Percentiles rank a stretch among this genome's conserved stretches.
phyloP scores from a whole-genome alignment of 2,113 vertebrate species.

The Petaurus breviceps region DNA sequence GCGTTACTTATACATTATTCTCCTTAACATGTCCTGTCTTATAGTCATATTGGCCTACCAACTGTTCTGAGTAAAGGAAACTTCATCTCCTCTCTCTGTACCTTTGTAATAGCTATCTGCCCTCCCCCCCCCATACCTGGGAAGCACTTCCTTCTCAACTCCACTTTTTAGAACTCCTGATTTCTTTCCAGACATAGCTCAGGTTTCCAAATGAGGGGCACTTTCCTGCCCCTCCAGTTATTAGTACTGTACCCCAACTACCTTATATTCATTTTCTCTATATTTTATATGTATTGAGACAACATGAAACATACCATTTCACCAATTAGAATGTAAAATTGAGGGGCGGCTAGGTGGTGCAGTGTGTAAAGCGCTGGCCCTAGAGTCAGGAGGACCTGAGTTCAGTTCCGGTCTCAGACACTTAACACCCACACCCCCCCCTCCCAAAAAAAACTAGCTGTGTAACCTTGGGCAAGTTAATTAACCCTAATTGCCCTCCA shows the following conservation, averaged over 20 bases:
- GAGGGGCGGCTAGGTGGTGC: too few relatives aligned
- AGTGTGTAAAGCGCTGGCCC: too few relatives aligned
- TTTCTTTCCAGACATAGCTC: not conserved
- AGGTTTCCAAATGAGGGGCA: not conserved
- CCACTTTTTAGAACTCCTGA: not conserved
- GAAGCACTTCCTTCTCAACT: not conserved
- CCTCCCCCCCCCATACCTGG: not conserved
- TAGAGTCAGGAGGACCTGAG: too few relatives aligned
- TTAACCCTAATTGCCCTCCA: too few relatives aligned
- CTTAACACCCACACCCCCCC: too few relatives aligned
- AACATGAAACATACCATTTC: not conserved
- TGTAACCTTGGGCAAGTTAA: too few relatives aligned
- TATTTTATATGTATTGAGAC: not conserved
- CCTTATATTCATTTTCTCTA: not conserved
- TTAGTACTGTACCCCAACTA: not conserved
- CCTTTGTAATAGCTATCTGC: not conserved
- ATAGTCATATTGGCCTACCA: not conserved
- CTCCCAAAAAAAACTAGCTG: too few relatives aligned
- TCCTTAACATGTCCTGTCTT: not conserved
- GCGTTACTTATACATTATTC: not conserved
- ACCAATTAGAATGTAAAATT: not conserved
- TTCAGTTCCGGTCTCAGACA: too few relatives aligned
- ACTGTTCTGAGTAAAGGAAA: not conserved
- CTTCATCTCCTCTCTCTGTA: not conserved
- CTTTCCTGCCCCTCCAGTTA: not conserved